Evolutionary conservation across 1,140 invertebrate species (phyloP).

Genomic region (Onthophagus taurus): DNA sequence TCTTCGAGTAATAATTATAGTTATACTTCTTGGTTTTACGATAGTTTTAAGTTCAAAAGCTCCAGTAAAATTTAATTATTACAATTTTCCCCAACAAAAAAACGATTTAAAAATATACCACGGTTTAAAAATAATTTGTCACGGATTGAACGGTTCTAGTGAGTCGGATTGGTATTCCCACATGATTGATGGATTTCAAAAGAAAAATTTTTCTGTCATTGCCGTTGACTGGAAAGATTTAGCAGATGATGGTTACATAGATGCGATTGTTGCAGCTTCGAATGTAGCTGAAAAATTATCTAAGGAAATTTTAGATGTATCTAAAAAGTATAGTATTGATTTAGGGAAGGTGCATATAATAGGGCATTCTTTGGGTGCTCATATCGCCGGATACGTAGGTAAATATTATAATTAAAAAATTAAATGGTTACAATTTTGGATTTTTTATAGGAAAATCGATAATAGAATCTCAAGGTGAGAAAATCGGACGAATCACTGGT

Average conservation of each 20-base stretch:
- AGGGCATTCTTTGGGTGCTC: conserved; percentile 9
- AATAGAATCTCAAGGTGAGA: background rate
- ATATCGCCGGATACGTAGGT: conserved; percentile 9
- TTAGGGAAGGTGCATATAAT: conserved; percentile 6
- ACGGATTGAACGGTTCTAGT: background rate
- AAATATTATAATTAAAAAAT: too few species aligned
- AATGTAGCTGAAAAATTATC: background rate
- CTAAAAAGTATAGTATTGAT: background rate
- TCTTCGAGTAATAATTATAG: too few species aligned
- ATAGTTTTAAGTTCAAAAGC: too few species aligned
- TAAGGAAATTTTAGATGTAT: background rate
- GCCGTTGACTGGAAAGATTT: conserved; percentile 3
- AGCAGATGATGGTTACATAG: background rate
- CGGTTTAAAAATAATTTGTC: conserved; percentile 1
- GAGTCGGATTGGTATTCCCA: background rate
- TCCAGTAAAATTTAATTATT: too few species aligned
- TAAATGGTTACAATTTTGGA: too few species aligned
- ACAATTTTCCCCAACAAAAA: too few species aligned
- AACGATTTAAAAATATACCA: background rate
- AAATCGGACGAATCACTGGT: conserved; percentile 6
- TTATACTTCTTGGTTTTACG: too few species aligned
- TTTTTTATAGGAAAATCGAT: conserved; percentile 8
- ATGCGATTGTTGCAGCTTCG: background rate
- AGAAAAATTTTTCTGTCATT: background rate
- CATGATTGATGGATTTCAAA: background rate